Conservation (phyloP, 2,797 vertebrate species). For the Ctenopoma multispine region DNA sequence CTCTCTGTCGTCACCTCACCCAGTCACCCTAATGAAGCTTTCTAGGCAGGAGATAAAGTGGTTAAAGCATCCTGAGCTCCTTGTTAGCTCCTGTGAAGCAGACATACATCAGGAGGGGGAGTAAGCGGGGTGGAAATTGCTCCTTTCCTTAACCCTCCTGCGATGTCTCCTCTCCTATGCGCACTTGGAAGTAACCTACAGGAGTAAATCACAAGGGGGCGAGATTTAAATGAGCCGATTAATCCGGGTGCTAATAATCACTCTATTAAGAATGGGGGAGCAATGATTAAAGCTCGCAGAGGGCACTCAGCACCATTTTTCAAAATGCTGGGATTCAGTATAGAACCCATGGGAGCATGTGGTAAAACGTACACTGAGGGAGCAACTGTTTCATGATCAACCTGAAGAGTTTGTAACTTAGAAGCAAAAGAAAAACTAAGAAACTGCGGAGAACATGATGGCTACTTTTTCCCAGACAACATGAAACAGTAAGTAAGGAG, state of each 20-base stretch:
- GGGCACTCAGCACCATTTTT: constrained; percentile 7
- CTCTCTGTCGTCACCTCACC: constrained; percentile 20
- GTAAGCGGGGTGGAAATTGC: constrained; percentile 13
- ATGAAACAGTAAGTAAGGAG: constrained; percentile 36
- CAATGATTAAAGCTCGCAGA: constrained; percentile 60
- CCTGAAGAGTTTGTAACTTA: neutral
- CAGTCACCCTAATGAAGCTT: constrained; percentile 56
- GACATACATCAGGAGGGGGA: constrained; percentile 40
- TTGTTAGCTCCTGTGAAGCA: constrained; percentile 60
- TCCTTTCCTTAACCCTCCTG: constrained; percentile 33
- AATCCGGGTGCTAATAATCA: constrained; percentile 73
- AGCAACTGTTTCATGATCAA: constrained; percentile 5
- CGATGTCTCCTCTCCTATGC: constrained; percentile 30
- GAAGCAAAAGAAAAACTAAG: constrained; percentile 29
- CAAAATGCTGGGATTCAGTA: constrained; percentile 24
- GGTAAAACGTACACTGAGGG: constrained; percentile 25
- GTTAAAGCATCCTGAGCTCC: constrained; percentile 44
- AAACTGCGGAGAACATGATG: constrained; percentile 15
- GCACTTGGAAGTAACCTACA: constrained; percentile 48
- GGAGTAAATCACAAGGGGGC: constrained; percentile 60
- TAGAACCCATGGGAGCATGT: constrained; percentile 20
- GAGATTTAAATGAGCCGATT: constrained; percentile 74
- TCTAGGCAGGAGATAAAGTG: constrained; percentile 36
- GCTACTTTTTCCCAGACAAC: neutral
- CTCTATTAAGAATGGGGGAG: constrained; percentile 57